These are phyloP conservation scores for Venustoraphidia nigricollis DNA, from an alignment of 2,888 invertebrate genomes.

Conservation along the genomic window DNA sequence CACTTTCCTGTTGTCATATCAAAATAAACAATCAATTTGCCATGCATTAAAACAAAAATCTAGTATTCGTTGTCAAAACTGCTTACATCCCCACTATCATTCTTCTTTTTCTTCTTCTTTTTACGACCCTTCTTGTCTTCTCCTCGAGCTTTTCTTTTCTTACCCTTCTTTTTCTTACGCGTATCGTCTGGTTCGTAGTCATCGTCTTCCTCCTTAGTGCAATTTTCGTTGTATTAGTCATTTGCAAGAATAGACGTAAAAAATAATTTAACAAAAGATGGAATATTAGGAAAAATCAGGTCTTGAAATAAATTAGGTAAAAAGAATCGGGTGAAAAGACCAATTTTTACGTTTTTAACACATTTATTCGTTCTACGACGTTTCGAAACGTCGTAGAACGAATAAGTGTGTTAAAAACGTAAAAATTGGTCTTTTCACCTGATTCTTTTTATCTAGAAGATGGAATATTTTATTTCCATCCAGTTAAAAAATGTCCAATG, in stretches of 20 bases:
- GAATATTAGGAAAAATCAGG: too few relatives aligned
- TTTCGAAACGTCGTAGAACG: too few relatives aligned
- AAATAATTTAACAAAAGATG: too few relatives aligned
- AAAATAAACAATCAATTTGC: background rate
- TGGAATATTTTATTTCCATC: constrained; percentile 5
- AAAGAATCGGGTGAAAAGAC: too few relatives aligned
- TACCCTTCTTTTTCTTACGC: constrained; percentile 82
- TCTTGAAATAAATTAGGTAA: too few relatives aligned
- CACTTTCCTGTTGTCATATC: constrained; percentile 46
- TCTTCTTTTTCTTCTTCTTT: constrained; percentile 89
- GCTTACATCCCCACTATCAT: constrained; percentile 69
- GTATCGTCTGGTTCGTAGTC: constrained; percentile 75
- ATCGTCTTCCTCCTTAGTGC: constrained; percentile 58
- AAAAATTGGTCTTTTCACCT: too few relatives aligned
- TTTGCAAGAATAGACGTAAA: background rate
- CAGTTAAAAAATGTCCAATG: constrained; percentile 12
- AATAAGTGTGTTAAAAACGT: too few relatives aligned
- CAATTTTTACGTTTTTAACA: too few relatives aligned
- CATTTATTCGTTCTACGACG: too few relatives aligned
- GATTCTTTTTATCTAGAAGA: too few relatives aligned
- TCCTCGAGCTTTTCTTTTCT: constrained; percentile 80
- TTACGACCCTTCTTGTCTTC: constrained; percentile 87
- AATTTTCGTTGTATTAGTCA: background rate
- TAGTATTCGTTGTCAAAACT: background rate
- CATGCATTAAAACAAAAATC: background rate